phyloP scores from a whole-genome alignment of 2,113 vertebrate species.

The Carassius auratus region DNA sequence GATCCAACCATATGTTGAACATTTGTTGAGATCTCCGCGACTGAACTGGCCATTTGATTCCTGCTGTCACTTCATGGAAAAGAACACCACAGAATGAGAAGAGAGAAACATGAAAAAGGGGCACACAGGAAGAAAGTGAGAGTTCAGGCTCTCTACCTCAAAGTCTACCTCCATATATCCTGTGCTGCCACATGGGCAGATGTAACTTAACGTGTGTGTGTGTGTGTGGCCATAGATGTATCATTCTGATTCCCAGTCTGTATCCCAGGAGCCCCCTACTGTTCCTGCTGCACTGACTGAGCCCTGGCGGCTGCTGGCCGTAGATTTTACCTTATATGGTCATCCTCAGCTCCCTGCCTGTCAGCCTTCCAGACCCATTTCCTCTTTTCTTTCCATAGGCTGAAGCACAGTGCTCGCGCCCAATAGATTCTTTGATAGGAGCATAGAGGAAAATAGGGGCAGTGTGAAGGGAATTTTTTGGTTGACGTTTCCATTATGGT shows the following conservation, averaged over 20 bases:
- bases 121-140: constrained; percentile 24
- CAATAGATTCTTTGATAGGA: constrained; percentile 78
- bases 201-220: background rate
- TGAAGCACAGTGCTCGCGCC: constrained; percentile 65
- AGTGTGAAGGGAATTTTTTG: constrained; percentile 62
- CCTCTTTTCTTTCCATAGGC: constrained; percentile 86
- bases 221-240: constrained; percentile 6
- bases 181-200: constrained; percentile 21
- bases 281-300: constrained; percentile 62
- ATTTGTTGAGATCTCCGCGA: background rate
- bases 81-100: constrained; percentile 9
- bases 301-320: constrained; percentile 80
- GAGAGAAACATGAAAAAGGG: constrained; percentile 10
- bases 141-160: background rate
- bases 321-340: constrained; percentile 96
- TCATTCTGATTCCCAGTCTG: constrained; percentile 61
- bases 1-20: constrained; percentile 11
- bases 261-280: constrained; percentile 69
- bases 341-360: constrained; percentile 83
- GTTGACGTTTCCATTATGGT: background rate
- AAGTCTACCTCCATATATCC: constrained; percentile 20
- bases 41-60: background rate
- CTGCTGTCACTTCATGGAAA: background rate
- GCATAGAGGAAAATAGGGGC: constrained; percentile 57
- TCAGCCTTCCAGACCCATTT: constrained; percentile 83